phyloP scores from a whole-genome alignment of 2,113 vertebrate species.

The Phoxinus phoxinus region DNA sequence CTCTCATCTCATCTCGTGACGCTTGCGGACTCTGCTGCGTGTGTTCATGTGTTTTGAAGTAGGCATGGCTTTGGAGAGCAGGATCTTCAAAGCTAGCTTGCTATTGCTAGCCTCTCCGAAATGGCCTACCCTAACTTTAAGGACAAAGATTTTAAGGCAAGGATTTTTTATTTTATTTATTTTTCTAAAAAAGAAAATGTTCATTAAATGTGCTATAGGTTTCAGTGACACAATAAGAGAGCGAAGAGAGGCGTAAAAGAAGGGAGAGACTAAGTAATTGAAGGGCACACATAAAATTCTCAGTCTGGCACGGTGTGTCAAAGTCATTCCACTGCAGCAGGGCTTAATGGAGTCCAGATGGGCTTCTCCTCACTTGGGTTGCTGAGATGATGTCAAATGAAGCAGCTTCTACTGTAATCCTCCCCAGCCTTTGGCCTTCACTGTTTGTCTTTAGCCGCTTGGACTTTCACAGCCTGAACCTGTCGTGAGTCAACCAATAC shows the following conservation, averaged over 20 bases:
- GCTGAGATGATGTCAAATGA: constrained; percentile 35
- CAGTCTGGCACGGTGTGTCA: constrained; percentile 39
- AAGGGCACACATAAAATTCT: constrained; percentile 34
- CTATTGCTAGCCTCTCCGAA: no score
- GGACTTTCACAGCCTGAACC: neutral
- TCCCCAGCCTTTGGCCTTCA: constrained; percentile 4
- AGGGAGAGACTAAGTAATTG: constrained; percentile 25
- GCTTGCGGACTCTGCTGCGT: no score
- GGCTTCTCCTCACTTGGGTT: constrained; percentile 28
- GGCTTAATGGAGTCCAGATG: constrained; percentile 53
- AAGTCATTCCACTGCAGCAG: constrained; percentile 34
- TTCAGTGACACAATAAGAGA: constrained; percentile 14
- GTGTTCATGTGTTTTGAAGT: no score
- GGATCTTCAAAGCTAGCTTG: no score
- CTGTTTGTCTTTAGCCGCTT: neutral
- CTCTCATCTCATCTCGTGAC: no score
- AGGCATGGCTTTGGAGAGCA: no score
- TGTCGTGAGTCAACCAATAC: neutral
- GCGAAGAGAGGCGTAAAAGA: constrained; percentile 17
- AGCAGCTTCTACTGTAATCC: constrained; percentile 39
- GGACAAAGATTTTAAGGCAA: no score
- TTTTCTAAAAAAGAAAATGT: no score
- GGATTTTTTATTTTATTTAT: no score
- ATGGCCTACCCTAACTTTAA: no score
- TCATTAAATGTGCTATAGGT: constrained; percentile 1